Conservation (phyloP, 30 jellyfish, hydroid and myxozoan genomes). For the Turritopsis dohrnii region DNA sequence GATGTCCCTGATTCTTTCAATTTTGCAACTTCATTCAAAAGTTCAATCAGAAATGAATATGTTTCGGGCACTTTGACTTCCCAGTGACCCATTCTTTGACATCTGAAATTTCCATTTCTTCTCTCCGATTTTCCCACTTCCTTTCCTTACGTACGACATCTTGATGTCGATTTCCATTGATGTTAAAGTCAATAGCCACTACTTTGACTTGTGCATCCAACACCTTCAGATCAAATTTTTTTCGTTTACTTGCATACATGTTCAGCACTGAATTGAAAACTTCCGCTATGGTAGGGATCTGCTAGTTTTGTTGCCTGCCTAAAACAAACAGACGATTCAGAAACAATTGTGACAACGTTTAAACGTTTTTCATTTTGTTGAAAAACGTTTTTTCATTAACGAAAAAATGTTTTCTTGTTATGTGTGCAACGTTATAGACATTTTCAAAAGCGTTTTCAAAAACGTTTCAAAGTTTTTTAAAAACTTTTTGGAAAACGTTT, state of each 20-base stretch:
- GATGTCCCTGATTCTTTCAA: background rate
- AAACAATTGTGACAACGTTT: no score
- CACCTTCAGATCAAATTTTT: constrained; percentile 7
- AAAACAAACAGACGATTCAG: no score
- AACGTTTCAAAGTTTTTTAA: no score
- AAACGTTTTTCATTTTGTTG: no score
- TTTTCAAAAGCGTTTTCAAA: no score
- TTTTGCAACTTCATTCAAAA: background rate
- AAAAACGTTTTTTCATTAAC: no score
- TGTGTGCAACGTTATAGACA: no score
- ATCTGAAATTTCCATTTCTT: constrained; percentile 4
- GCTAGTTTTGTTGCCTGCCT: no score
- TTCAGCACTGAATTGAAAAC: no score
- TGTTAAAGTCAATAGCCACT: background rate
- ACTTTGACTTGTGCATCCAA: constrained; percentile 9
- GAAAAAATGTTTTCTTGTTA: no score
- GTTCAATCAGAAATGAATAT: background rate
- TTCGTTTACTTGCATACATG: background rate
- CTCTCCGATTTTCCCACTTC: background rate
- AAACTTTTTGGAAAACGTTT: no score
- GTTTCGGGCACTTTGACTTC: background rate
- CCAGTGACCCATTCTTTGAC: background rate
- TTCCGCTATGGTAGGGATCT: background rate
- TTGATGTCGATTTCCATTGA: background rate
- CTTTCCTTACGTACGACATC: background rate